phyloP scores from a whole-genome alignment of 2,888 invertebrate species.

The Conus canariensis region DNA sequence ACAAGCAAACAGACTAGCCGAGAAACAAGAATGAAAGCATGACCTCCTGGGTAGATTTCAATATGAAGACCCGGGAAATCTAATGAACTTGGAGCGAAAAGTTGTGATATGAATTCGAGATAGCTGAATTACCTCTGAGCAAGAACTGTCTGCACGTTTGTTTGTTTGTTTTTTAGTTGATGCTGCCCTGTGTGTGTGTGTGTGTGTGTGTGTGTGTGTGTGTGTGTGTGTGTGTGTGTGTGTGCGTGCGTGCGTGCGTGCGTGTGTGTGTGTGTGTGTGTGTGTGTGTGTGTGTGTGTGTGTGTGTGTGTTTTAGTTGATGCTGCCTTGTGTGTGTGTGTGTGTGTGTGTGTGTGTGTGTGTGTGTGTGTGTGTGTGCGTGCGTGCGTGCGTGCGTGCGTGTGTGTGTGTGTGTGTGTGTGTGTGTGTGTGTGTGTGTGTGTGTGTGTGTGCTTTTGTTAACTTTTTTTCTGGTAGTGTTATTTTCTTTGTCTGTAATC shows the following conservation, averaged over 20 bases:
- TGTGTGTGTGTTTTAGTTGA: neutral
- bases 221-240: neutral
- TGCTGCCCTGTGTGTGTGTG: neutral
- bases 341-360: too few species aligned
- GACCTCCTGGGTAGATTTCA: too few species aligned
- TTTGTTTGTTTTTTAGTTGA: neutral
- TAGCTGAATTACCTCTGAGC: neutral
- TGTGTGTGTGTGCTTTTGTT: neutral
- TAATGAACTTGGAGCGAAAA: too few species aligned
- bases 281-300: neutral
- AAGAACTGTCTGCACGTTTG: neutral
- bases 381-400: too few species aligned
- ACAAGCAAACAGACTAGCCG: too few species aligned
- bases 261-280: neutral
- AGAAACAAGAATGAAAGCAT: too few species aligned
- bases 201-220: too few species aligned
- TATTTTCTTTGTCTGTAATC: too few species aligned
- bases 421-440: neutral
- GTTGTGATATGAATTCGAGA: too few species aligned
- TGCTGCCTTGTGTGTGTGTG: neutral
- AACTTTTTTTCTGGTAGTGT: neutral
- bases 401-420: neutral
- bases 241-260: neutral
- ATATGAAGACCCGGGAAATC: too few species aligned
- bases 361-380: too few species aligned